Percentiles rank a stretch among this genome's conserved stretches.
These are phyloP conservation scores for Heliothis peltigera DNA, from an alignment of 2,888 invertebrate genomes.

Conservation along the genomic window DNA sequence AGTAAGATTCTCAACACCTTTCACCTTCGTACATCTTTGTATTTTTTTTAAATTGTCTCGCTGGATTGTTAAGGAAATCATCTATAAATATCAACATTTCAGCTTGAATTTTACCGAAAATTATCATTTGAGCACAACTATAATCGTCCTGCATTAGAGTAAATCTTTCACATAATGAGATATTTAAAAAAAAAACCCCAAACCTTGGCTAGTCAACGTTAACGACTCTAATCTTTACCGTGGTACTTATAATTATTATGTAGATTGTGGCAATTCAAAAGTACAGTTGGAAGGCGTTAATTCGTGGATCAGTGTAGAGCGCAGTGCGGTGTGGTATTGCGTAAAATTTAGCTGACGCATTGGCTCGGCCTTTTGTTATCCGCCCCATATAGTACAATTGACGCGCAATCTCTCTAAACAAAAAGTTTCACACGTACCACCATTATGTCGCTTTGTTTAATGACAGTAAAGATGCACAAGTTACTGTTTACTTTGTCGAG, in stretches of 20 bases:
- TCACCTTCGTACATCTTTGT: conserved; percentile 5
- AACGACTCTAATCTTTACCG: too few relatives aligned
- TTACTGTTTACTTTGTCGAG: conserved; percentile 20
- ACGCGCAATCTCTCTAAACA: conserved; percentile 22
- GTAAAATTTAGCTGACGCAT: conserved; percentile 43
- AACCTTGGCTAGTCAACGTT: too few relatives aligned
- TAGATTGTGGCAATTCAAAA: neutral
- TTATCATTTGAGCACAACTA: neutral
- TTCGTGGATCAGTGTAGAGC: conserved; percentile 13
- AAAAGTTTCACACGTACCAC: conserved; percentile 22
- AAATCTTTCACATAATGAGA: too few relatives aligned
- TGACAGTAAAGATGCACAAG: conserved; percentile 21
- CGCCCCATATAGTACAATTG: conserved; percentile 29
- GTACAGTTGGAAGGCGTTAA: neutral
- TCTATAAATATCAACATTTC: neutral
- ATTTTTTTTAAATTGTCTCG: conserved; percentile 4
- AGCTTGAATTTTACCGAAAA: neutral
- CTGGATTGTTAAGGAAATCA: neutral
- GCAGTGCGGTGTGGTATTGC: conserved; percentile 34
- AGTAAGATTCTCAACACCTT: conserved; percentile 3
- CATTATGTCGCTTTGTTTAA: conserved; percentile 38
- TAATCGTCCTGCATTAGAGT: too few relatives aligned
- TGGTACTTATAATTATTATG: neutral
- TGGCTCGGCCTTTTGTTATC: conserved; percentile 9
- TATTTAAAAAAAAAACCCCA: too few relatives aligned